phyloP scores from a whole-genome alignment of 2,113 vertebrate species.

The Okapia johnstoni region DNA sequence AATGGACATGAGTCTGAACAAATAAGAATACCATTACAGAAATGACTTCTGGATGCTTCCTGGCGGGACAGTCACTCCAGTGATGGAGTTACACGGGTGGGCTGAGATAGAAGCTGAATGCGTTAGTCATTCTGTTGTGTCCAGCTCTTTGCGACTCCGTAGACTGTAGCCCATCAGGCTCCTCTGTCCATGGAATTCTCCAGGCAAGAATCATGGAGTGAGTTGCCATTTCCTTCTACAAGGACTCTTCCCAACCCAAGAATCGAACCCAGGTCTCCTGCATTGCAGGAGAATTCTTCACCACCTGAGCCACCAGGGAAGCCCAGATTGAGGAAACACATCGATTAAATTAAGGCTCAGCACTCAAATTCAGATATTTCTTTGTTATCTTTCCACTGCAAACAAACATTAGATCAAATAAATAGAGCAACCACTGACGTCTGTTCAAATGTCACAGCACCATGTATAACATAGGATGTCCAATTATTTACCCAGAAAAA shows the following conservation, averaged over 20 bases:
- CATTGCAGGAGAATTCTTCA: not conserved
- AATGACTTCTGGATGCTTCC: not conserved
- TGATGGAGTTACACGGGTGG: not conserved
- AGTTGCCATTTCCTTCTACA: not conserved
- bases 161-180: not conserved
- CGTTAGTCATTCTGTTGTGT: rapidly evolving
- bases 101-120: not conserved
- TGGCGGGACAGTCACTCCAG: not conserved
- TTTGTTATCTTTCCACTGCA: not conserved
- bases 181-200: not conserved
- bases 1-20: not conserved
- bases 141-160: not conserved
- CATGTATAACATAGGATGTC: not conserved
- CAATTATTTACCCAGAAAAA: not conserved
- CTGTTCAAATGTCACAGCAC: not conserved
- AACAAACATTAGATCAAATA: not conserved
- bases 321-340: not conserved
- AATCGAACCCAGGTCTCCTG: not conserved
- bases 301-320: not conserved
- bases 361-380: not conserved
- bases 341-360: not conserved
- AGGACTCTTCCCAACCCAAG: not conserved
- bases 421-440: not conserved
- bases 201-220: not conserved
- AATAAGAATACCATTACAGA: not conserved